Conservation (phyloP, 2,888 invertebrate species). For the Diloba caeruleocephala region DNA sequence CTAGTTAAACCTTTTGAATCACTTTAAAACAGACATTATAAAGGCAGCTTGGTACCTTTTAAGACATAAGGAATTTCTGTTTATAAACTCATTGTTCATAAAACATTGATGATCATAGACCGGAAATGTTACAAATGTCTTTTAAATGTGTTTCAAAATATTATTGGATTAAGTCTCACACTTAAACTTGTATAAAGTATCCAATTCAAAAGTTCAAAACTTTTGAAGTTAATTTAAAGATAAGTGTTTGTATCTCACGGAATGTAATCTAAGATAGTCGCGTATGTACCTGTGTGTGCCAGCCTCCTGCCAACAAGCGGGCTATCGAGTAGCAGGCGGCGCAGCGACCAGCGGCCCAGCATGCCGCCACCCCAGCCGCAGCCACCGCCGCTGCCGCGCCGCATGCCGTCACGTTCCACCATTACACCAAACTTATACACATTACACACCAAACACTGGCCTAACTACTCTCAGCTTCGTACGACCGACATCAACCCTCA, state of each 20-base stretch:
- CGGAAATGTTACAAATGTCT: no score
- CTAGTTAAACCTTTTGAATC: no score
- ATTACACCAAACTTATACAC: slow-evolving; percentile 76
- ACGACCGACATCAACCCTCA: slow-evolving; percentile 64
- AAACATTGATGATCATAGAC: no score
- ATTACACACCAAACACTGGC: slow-evolving; percentile 66
- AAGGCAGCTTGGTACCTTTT: no score
- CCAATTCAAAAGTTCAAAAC: no score
- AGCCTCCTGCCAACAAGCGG: slow-evolving; percentile 91
- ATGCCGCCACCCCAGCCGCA: slow-evolving; percentile 85
- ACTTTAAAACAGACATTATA: no score
- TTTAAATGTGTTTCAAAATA: no score
- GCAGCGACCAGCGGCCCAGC: slow-evolving; percentile 90
- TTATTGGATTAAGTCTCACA: no score
- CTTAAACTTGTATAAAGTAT: no score
- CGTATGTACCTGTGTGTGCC: slow-evolving; percentile 80
- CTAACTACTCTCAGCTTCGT: slow-evolving; percentile 50
- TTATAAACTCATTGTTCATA: no score
- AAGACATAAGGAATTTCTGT: no score
- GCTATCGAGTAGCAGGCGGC: slow-evolving; percentile 92
- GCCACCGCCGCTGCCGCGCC: slow-evolving; percentile 80
- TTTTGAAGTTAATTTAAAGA: not conserved
- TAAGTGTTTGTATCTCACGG: not conserved
- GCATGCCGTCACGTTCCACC: slow-evolving; percentile 83
- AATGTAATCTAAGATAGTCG: not conserved